A percentile compares a stretch with the other conserved stretches of the same genome.
Conservation (phyloP, 2,113 vertebrate species). For the Equus przewalskii region DNA sequence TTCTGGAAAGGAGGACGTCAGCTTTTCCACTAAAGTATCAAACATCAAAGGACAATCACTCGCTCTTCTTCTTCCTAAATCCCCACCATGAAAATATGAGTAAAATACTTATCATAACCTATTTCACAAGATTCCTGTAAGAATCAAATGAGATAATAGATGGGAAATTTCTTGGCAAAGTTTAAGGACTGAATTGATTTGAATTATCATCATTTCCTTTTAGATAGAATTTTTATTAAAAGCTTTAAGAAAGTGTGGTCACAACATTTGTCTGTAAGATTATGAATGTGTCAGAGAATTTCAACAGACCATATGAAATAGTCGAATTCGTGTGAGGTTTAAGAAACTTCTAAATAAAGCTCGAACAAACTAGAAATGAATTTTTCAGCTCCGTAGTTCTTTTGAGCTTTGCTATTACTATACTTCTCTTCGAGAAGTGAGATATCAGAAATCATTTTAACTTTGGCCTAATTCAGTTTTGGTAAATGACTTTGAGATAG, state of each 20-base stretch:
- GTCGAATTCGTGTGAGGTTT: not conserved
- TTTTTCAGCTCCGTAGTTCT: not conserved
- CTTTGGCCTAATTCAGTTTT: not conserved
- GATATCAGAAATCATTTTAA: not conserved
- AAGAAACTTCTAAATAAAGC: not conserved
- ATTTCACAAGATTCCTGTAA: conserved; percentile 55
- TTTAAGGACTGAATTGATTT: conserved; percentile 64
- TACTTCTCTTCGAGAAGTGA: not conserved
- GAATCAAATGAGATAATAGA: conserved; percentile 57
- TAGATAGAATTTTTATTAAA: conserved; percentile 59
- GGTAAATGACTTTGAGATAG: not conserved
- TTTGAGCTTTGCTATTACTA: not conserved
- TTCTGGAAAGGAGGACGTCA: not conserved
- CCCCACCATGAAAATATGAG: conserved; percentile 14
- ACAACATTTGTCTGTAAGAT: conserved; percentile 4
- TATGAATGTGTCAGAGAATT: conserved; percentile 38
- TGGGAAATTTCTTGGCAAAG: conserved; percentile 52
- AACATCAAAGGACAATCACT: not conserved
- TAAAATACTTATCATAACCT: conserved; percentile 44
- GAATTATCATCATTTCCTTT: not conserved
- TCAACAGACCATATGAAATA: not conserved
- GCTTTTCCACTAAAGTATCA: not conserved
- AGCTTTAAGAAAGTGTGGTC: conserved; percentile 15
- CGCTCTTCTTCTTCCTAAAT: not conserved
- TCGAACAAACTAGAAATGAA: not conserved